Conservation (phyloP, 2,797 vertebrate species). For the Argyrosomus regius region DNA sequence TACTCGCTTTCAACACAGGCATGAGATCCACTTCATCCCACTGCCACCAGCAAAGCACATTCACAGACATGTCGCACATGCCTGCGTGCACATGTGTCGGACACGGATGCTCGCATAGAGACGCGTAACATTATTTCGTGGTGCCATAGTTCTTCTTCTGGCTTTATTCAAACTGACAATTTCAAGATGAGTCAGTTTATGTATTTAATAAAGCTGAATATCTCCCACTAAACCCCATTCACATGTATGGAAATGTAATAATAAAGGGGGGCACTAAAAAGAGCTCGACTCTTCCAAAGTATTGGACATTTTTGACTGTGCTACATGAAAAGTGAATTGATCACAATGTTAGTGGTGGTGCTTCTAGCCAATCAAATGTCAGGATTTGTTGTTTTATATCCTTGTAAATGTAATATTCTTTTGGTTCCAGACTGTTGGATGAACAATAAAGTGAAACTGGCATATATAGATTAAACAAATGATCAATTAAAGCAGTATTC, state of each 20-base stretch:
- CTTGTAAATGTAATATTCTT: too few species aligned
- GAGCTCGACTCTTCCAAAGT: too few species aligned
- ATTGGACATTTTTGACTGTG: too few species aligned
- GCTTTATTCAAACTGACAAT: conserved; percentile 1
- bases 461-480: too few species aligned
- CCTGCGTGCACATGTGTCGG: conserved; percentile 41
- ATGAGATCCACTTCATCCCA: conserved; percentile 44
- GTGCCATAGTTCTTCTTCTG: background rate
- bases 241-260: fast-evolving
- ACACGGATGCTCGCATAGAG: conserved; percentile 20
- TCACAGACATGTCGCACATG: conserved; percentile 25
- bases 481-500: too few species aligned
- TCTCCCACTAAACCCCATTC: background rate
- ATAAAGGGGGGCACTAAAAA: background rate
- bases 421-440: too few species aligned
- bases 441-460: too few species aligned
- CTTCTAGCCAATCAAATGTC: too few species aligned
- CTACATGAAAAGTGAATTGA: too few species aligned
- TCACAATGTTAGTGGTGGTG: too few species aligned
- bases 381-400: too few species aligned
- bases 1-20: conserved; percentile 55
- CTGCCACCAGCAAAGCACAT: conserved; percentile 33
- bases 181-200: conserved; percentile 2
- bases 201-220: background rate
- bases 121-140: background rate